Evolutionary conservation across 2,113 vertebrate genomes (phyloP), one percentile per base, ranked within the genome.

Genomic region (Atractosteus spatula): DNA sequence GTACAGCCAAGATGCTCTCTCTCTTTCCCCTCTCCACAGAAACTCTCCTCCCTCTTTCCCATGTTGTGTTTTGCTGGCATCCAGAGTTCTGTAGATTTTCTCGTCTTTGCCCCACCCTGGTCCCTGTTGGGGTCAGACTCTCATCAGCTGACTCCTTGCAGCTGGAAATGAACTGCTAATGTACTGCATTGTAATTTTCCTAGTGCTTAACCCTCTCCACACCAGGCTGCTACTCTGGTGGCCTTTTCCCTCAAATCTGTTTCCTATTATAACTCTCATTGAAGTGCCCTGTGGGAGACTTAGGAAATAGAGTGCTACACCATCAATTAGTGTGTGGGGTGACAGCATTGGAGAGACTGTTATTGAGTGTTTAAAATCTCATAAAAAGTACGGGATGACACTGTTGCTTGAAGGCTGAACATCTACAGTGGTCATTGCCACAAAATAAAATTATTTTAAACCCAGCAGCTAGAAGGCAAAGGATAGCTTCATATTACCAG

Each of bases 101-200:
- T 74, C 78, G 56, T 43, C 62, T 45, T 5, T 57, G 41, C 43
- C 41, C 66, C 69, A 54, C 63, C 76, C 76, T 75, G 76, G 71
- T 77, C 72, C 8, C 64, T 67, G 70, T n/a, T 42, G 63, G 75
- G 74, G 72, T 80, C 71, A 75, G 71, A 71, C 74, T 55, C 64
- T 69, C 42, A 71, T 80, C 83, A 83, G 81, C 77, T 85, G 83
- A 84, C 82, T 71, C 57, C 59, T 41, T 62, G 45, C 68, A 75
- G 55, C 64, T 62, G 17, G 14, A 62, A 62, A 62, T 62, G 59
- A 62, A 13, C 59, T 10, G 17, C 62, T 65, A 65, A 65, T 65
- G 62, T 65, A 43, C 16, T 57, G 12, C 62, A 55, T 69, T 61
- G 8, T 66, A 43, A 29, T 76, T 16, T 62, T 11, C 70, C 65